Conservation (phyloP, 2,888 invertebrate genomes). For the Listrodromus nycthemerus region DNA sequence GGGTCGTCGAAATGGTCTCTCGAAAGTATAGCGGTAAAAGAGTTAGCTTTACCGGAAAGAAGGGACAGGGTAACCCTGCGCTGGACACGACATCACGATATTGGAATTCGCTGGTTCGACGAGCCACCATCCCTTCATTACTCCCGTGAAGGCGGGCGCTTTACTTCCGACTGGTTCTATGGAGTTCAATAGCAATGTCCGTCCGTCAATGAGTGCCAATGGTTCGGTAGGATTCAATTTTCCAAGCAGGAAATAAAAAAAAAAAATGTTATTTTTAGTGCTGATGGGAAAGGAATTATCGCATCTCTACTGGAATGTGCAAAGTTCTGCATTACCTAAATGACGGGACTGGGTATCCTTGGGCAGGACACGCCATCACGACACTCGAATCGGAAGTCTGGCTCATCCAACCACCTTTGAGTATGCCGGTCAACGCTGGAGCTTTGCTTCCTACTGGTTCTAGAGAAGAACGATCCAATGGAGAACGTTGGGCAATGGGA, state of each 20-base stretch:
- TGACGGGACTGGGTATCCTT: constrained; percentile 89
- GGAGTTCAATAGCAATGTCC: constrained; percentile 40
- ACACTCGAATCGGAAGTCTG: constrained; percentile 88
- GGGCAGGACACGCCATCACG: constrained; percentile 90
- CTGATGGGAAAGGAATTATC: background rate
- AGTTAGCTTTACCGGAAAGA: constrained; percentile 88
- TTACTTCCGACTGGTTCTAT: constrained; percentile 88
- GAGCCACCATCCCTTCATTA: constrained; percentile 89
- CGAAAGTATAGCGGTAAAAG: constrained; percentile 23
- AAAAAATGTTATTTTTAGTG: too few relatives aligned
- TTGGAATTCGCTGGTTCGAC: constrained; percentile 87
- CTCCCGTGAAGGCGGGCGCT: constrained; percentile 89
- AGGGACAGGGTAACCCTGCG: constrained; percentile 86
- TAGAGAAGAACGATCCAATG: constrained; percentile 67
- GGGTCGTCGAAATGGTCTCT: background rate
- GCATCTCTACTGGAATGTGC: constrained; percentile 6
- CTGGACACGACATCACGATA: constrained; percentile 90
- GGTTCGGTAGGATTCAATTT: background rate
- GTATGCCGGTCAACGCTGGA: constrained; percentile 89
- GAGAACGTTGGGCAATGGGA: background rate
- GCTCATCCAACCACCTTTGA: constrained; percentile 89
- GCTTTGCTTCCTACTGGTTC: constrained; percentile 88
- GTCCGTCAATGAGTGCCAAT: background rate
- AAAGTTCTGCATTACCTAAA: constrained; percentile 83
- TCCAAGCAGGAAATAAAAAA: background rate